These are phyloP conservation scores for Archocentrus centrarchus DNA, from an alignment of 2,113 vertebrate species.

Conservation along the genomic window DNA sequence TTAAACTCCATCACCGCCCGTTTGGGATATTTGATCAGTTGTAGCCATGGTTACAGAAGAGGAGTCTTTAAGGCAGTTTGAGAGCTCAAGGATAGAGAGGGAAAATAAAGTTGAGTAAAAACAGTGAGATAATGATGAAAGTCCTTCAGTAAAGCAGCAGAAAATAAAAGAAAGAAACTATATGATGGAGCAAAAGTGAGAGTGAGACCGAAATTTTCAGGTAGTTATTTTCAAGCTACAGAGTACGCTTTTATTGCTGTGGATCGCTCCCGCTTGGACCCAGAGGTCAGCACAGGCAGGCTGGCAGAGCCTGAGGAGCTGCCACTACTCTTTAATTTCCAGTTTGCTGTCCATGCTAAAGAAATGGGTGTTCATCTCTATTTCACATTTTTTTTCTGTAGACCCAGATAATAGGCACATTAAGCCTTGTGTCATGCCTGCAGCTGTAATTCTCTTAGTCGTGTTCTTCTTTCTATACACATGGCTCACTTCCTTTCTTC, in stretches of 20 bases:
- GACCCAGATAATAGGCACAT: constrained; percentile 24
- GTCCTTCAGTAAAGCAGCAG: constrained; percentile 13
- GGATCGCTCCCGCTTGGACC: neutral
- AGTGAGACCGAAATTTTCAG: neutral
- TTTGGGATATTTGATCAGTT: constrained; percentile 54
- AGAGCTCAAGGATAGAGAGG: constrained; percentile 31
- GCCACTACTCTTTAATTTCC: constrained; percentile 6
- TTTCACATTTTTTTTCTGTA: neutral
- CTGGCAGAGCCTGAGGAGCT: neutral
- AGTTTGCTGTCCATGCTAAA: neutral
- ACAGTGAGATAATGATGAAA: constrained; percentile 23
- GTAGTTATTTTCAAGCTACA: constrained; percentile 4
- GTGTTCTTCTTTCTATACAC: neutral
- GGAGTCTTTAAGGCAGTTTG: constrained; percentile 38
- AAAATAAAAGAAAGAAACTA: constrained; percentile 2
- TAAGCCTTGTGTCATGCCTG: constrained; percentile 3
- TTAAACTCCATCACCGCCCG: constrained; percentile 26
- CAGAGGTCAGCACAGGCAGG: constrained; percentile 3
- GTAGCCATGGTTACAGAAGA: constrained; percentile 67
- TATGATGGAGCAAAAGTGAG: neutral
- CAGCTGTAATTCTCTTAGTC: constrained; percentile 22
- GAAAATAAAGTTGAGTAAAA: constrained; percentile 34
- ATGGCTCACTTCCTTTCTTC: neutral
- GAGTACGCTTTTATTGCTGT: neutral
- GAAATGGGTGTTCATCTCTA: constrained; percentile 23